These are phyloP conservation scores for Anguilla obscura DNA, from an alignment of 2,797 vertebrate species.

Conservation along the genomic window DNA sequence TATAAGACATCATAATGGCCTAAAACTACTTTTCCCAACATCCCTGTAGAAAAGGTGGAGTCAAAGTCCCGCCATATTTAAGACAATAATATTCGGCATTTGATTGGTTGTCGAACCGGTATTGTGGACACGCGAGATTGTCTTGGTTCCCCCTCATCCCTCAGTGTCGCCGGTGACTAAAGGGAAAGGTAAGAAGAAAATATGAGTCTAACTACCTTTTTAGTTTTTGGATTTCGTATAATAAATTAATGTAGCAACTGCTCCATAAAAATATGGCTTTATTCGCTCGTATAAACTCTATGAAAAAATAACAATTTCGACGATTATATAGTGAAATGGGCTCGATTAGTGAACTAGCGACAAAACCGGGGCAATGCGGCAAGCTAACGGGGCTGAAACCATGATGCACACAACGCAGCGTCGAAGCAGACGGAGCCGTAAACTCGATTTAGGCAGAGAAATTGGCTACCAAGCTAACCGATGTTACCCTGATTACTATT, in stretches of 20 bases:
- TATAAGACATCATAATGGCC: too few species aligned
- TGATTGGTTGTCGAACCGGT: constrained; percentile 30
- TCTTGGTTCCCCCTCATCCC: not conserved
- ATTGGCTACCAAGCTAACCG: not conserved
- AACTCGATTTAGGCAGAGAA: not conserved
- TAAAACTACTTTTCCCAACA: constrained; percentile 26
- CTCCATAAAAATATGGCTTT: not conserved
- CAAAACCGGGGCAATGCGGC: constrained; percentile 15
- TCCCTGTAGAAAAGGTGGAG: not conserved
- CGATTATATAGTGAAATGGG: not conserved
- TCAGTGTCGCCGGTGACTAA: constrained; percentile 12
- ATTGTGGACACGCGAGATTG: constrained; percentile 16
- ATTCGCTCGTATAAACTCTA: not conserved
- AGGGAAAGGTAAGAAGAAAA: constrained; percentile 25
- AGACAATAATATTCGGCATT: constrained; percentile 16
- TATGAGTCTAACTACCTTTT: not conserved
- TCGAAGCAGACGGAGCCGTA: not conserved
- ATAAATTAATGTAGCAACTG: not conserved
- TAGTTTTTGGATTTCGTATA: not conserved
- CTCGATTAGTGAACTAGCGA: not conserved
- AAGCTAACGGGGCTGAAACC: constrained; percentile 14
- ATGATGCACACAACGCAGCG: not conserved
- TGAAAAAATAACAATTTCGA: not conserved
- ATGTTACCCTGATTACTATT: not conserved
- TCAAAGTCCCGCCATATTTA: not conserved